Percentiles rank a stretch among this genome's conserved stretches.
These are phyloP conservation scores for Oasisia sp. DNA, from an alignment of 2,888 invertebrate species.

Conservation along the genomic window DNA sequence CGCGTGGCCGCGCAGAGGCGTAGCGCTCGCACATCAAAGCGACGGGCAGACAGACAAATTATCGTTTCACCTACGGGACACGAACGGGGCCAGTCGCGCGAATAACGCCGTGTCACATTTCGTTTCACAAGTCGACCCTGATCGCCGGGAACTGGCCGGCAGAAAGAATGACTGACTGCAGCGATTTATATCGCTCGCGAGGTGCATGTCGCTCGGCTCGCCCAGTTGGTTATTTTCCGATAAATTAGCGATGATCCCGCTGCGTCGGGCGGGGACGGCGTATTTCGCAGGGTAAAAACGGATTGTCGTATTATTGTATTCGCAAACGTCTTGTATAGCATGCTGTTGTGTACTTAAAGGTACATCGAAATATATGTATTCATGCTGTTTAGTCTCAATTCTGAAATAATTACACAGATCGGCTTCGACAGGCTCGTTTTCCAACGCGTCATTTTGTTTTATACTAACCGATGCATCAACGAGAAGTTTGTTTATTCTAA, in stretches of 20 bases:
- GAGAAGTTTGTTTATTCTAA: no score
- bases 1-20: neutral
- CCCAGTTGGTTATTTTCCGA: slow-evolving; percentile 11
- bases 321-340: neutral
- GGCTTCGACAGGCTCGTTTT: no score
- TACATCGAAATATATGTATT: no score
- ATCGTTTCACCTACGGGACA: slow-evolving; percentile 6
- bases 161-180: neutral
- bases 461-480: no score
- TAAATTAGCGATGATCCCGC: slow-evolving; percentile 10
- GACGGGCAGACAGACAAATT: neutral
- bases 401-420: no score
- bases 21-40: neutral
- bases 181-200: neutral
- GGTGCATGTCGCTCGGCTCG: neutral
- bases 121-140: slow-evolving; percentile 9
- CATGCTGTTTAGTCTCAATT: no score
- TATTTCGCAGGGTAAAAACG: neutral
- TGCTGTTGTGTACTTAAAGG: no score
- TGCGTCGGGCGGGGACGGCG: neutral
- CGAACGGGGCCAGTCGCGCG: neutral
- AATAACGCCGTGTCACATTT: slow-evolving; percentile 12
- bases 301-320: neutral
- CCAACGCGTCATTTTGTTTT: no score
- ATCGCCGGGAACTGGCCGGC: neutral